Evolutionary conservation across 2,113 vertebrate genomes (phyloP).

Genomic region (Lucifuga dentata): DNA sequence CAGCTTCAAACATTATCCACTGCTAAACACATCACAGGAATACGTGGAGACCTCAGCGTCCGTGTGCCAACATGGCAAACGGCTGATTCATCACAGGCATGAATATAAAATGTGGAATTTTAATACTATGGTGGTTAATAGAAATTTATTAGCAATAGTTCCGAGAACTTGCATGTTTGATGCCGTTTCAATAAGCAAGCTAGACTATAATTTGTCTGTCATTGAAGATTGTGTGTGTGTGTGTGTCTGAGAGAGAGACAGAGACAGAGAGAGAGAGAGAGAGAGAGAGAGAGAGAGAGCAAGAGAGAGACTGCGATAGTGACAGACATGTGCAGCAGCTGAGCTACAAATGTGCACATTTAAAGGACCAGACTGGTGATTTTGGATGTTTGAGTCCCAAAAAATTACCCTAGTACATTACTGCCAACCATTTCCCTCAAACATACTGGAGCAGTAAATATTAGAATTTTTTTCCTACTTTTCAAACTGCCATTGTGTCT

Average conservation of each 20-base stretch:
- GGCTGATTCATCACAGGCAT: not conserved
- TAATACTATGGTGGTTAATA: not conserved
- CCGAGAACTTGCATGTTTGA: not conserved
- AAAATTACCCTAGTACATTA: too few species aligned
- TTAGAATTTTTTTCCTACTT: too few species aligned
- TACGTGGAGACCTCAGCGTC: slow-evolving; percentile 4
- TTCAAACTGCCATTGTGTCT: too few species aligned
- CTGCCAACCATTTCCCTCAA: too few species aligned
- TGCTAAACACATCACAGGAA: too few species aligned
- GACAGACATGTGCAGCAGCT: slow-evolving; percentile 70
- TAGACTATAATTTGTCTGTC: not conserved
- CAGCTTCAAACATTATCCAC: slow-evolving; percentile 10
- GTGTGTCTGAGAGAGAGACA: too few species aligned
- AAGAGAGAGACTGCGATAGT: slow-evolving; percentile 57
- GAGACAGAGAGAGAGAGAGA: not conserved
- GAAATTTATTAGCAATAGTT: too few species aligned
- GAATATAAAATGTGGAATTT: slow-evolving; percentile 7
- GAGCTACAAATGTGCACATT: slow-evolving; percentile 51
- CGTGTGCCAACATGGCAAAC: slow-evolving; percentile 12
- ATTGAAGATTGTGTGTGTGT: slow-evolving; percentile 4
- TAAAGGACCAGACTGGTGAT: too few species aligned
- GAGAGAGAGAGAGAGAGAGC: slow-evolving; percentile 1
- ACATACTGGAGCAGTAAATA: too few species aligned
- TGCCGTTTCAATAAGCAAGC: not conserved
- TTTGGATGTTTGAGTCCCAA: too few species aligned